Evolutionary conservation across 2,888 invertebrate species (phyloP).

Genomic region (Cheilosia variabilis): DNA sequence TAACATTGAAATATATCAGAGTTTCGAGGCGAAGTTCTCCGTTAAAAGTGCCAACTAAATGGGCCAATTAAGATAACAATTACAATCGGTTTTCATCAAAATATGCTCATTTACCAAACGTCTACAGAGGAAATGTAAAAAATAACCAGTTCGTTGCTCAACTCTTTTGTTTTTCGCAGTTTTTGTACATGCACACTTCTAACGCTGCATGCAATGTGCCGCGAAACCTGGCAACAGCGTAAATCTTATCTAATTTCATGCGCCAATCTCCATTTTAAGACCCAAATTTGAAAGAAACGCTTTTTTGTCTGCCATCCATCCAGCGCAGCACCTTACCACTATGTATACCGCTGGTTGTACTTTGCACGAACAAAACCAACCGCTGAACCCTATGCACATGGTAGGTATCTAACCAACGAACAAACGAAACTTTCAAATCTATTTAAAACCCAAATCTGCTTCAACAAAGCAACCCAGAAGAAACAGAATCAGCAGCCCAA

Average conservation of each 20-base stretch:
- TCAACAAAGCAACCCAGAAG: slow-evolving; percentile 21
- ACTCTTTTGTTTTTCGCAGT: slow-evolving; percentile 58
- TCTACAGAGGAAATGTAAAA: slow-evolving; percentile 6
- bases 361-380: slow-evolving; percentile 22
- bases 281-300: slow-evolving; percentile 35
- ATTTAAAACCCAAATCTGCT: slow-evolving; percentile 43
- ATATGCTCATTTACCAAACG: not conserved
- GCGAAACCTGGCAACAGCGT: slow-evolving; percentile 52
- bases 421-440: slow-evolving; percentile 68
- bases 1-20: slow-evolving; percentile 15
- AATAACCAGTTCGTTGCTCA: slow-evolving; percentile 57
- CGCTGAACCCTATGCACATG: slow-evolving; percentile 24
- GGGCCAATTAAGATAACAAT: slow-evolving; percentile 66
- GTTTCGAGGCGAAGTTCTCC: slow-evolving; percentile 17
- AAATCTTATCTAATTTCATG: slow-evolving; percentile 63
- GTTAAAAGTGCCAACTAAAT: slow-evolving; percentile 46
- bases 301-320: slow-evolving; percentile 2
- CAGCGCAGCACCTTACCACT: not conserved
- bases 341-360: slow-evolving; percentile 6
- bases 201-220: slow-evolving; percentile 29
- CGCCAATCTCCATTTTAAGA: slow-evolving; percentile 67
- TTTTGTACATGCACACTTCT: slow-evolving; percentile 16
- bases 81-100: slow-evolving; percentile 51
- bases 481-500: slow-evolving; percentile 5
- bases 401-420: slow-evolving; percentile 24